phyloP scores from a whole-genome alignment of 2,113 vertebrate genomes.

The Callaeas wilsoni region DNA sequence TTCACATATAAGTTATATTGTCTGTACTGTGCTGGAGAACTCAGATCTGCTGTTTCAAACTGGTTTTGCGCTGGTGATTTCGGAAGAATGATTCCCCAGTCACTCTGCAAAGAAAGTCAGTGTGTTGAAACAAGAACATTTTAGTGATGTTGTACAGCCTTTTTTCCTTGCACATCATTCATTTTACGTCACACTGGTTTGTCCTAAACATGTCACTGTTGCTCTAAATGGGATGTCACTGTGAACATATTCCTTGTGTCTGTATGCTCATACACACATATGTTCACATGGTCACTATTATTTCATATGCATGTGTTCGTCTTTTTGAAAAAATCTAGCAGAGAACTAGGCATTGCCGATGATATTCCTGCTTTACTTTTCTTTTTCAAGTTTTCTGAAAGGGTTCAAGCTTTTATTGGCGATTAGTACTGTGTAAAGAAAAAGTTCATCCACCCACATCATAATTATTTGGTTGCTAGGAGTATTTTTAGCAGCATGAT shows the following conservation, averaged over 20 bases:
- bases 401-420: not conserved
- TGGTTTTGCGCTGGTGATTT: not conserved
- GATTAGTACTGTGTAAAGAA: not conserved
- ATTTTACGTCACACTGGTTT: not conserved
- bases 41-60: not conserved
- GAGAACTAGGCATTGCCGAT: not conserved
- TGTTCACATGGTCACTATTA: not conserved
- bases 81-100: not conserved
- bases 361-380: not conserved
- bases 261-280: not conserved
- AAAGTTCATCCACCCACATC: not conserved
- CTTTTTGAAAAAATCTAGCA: not conserved
- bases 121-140: not conserved
- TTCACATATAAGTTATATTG: not conserved
- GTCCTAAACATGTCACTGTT: not conserved
- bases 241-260: not conserved
- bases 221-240: not conserved
- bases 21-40: not conserved
- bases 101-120: not conserved
- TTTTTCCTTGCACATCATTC: not conserved
- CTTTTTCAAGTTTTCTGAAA: not conserved
- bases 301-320: not conserved
- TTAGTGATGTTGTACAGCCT: not conserved
- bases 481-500: slow-evolving; percentile 9
- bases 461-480: slow-evolving; percentile 13